Evolutionary conservation across 2,113 vertebrate genomes (phyloP).

Genomic region (Zapus hudsonius): DNA sequence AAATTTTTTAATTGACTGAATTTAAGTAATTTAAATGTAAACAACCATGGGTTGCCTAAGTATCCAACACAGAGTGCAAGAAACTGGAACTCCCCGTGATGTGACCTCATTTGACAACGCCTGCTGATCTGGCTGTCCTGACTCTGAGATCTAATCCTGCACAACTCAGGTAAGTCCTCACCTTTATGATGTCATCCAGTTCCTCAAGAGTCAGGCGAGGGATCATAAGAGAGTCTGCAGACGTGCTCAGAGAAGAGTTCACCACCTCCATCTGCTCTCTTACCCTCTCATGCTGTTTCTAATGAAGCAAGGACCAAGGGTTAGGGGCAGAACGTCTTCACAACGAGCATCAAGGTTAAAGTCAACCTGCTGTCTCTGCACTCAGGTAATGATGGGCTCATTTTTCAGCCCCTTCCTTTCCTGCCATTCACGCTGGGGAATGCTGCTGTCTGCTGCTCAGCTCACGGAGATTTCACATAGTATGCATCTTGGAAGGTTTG

Average conservation of each 20-base stretch:
- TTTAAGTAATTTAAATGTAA: no score
- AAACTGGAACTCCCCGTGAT: neutral
- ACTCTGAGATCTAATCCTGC: neutral
- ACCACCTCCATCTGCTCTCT: slow-evolving; percentile 82
- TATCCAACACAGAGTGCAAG: no score
- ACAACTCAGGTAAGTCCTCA: no score
- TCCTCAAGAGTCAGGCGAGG: slow-evolving; percentile 82
- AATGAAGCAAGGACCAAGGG: neutral
- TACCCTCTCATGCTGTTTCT: slow-evolving; percentile 87
- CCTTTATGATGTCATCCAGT: slow-evolving; percentile 87
- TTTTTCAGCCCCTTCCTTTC: neutral
- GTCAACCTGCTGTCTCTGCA: neutral
- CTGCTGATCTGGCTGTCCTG: neutral
- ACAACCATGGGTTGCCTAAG: no score
- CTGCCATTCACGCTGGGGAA: neutral
- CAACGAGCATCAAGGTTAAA: neutral
- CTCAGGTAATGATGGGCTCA: neutral
- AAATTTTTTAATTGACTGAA: neutral
- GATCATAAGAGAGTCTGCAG: slow-evolving; percentile 78
- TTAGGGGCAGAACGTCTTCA: neutral
- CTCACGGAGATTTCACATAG: neutral
- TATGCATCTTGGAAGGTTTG: neutral
- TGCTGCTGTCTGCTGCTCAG: neutral
- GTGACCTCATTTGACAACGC: neutral
- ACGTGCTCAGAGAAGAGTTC: slow-evolving; percentile 83